phyloP scores from a whole-genome alignment of 1,140 invertebrate species.

The Leptopilina clavipes region DNA sequence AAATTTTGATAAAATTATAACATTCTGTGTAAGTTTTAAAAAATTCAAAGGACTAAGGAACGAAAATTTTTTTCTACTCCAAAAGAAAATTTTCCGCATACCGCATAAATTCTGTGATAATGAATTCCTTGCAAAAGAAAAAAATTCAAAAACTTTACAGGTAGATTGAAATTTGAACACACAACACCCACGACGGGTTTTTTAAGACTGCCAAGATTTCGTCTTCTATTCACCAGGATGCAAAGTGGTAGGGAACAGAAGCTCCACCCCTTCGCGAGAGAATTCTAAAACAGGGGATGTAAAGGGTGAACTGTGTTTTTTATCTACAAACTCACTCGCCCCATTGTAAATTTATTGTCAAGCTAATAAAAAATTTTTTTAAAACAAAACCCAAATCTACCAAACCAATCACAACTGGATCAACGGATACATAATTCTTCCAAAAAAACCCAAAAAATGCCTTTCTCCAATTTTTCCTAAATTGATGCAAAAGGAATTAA shows the following conservation, averaged over 20 bases:
- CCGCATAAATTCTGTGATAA: neutral
- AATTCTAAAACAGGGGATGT: conserved; percentile 38
- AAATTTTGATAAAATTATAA: too few relatives aligned
- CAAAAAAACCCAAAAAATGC: conserved; percentile 36
- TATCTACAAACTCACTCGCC: conserved; percentile 36
- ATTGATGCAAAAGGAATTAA: neutral
- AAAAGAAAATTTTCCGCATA: too few relatives aligned
- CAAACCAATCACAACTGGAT: conserved; percentile 27
- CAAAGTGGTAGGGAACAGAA: conserved; percentile 66
- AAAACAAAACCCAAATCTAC: conserved; percentile 1
- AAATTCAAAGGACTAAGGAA: too few relatives aligned
- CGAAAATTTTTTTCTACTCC: too few relatives aligned
- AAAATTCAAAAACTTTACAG: neutral
- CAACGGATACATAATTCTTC: neutral
- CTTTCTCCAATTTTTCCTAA: neutral
- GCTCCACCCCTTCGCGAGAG: conserved; percentile 58
- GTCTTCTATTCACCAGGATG: conserved; percentile 55
- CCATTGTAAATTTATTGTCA: conserved; percentile 34
- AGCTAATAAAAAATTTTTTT: conserved; percentile 32
- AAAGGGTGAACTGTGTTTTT: conserved; percentile 42
- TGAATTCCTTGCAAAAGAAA: too few relatives aligned
- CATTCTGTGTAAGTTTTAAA: too few relatives aligned
- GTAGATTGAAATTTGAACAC: conserved; percentile 35
- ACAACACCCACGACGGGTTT: conserved; percentile 51
- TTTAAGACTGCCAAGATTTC: conserved; percentile 61